Evolutionary conservation across 2,797 vertebrate species (phyloP).

Genomic region (Arrhamphus sclerolepis): DNA sequence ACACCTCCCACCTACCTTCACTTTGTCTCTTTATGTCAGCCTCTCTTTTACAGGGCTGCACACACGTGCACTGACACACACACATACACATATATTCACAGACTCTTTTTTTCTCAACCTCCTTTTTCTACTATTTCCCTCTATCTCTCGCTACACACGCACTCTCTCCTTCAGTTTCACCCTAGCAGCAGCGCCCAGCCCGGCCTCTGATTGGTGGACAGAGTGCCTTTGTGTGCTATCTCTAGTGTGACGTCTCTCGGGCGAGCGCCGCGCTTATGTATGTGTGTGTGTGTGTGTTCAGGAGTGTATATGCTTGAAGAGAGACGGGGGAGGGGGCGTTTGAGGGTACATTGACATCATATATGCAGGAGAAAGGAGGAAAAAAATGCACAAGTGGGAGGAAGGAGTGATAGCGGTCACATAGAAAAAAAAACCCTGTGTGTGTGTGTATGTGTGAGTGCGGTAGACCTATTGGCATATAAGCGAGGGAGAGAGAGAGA

Average conservation of each 20-base stretch:
- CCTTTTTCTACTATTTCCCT: conserved; percentile 25
- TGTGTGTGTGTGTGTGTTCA: conserved; percentile 50
- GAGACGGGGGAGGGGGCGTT: conserved; percentile 18
- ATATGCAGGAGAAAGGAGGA: conserved; percentile 62
- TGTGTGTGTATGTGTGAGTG: conserved; percentile 27
- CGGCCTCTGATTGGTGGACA: conserved; percentile 77
- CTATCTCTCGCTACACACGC: conserved; percentile 34
- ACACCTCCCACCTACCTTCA: conserved; percentile 62
- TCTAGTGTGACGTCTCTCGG: conserved; percentile 78
- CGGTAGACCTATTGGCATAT: conserved; percentile 74
- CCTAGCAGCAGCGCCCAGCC: conserved; percentile 83
- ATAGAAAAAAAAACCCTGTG: conserved; percentile 60
- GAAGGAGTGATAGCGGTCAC: conserved; percentile 74
- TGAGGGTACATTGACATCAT: conserved; percentile 66
- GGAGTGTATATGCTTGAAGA: conserved; percentile 60
- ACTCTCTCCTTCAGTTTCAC: conserved; percentile 76
- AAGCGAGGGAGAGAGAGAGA: conserved; percentile 60
- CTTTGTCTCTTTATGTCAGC: conserved; percentile 64
- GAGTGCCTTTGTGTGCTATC: conserved; percentile 80
- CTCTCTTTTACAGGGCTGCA: conserved; percentile 54
- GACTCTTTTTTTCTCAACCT: conserved; percentile 45
- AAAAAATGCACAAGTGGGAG: conserved; percentile 50
- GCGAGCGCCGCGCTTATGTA: conserved; percentile 49
- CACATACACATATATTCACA: conserved; percentile 11
- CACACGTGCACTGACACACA: conserved; percentile 39